Conservation (phyloP, 2,113 vertebrate species). For the Grammomys dolichurus region DNA sequence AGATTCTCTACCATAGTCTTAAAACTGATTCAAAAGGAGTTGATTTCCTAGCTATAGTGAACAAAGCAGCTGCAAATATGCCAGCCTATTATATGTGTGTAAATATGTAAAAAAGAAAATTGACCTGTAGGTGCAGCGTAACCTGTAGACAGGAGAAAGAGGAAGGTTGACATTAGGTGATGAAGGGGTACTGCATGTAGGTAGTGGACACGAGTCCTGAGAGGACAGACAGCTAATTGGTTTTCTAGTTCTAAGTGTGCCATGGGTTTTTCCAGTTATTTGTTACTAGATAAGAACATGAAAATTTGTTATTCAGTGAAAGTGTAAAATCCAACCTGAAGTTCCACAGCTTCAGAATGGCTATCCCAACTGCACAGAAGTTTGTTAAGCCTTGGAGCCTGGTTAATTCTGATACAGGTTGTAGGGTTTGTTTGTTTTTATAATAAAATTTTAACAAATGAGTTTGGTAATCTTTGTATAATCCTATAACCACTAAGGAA, state of each 20-base stretch:
- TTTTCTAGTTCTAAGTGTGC: background rate
- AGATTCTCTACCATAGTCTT: background rate
- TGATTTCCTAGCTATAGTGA: background rate
- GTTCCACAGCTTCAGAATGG: background rate
- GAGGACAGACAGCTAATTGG: background rate
- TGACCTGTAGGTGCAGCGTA: background rate
- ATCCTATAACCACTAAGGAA: conserved; percentile 14
- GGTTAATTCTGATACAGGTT: background rate
- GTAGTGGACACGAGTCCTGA: background rate
- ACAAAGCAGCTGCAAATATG: background rate
- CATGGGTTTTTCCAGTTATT: background rate
- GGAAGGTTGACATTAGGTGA: background rate
- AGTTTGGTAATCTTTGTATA: background rate
- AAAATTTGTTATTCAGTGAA: background rate
- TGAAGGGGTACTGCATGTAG: background rate
- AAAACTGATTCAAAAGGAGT: background rate
- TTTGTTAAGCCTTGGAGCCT: background rate
- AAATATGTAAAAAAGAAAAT: background rate
- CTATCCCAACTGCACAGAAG: background rate
- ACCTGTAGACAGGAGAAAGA: background rate
- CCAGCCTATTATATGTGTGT: background rate
- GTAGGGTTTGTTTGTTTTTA: too few relatives aligned
- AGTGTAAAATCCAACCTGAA: background rate
- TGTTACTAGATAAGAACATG: background rate
- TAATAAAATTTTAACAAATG: background rate